Base-by-base conservation (phyloP, 2,888 invertebrate genomes). In the Drosophila rellima region DNA sequence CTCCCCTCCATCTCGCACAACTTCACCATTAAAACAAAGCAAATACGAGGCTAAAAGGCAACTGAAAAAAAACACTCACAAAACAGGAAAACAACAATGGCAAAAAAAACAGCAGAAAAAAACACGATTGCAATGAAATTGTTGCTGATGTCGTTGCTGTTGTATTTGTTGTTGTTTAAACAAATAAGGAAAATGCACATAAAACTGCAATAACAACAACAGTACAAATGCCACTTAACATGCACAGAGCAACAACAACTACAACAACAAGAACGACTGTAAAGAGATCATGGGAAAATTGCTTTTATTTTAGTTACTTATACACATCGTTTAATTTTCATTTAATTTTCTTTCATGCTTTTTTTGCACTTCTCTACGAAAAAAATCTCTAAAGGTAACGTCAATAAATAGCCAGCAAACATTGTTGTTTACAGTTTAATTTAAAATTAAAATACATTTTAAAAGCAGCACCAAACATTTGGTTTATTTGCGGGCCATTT, bases 271-370 rank as follows among this genome's bases (percentile, higher is more conserved):
- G 40, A 54, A 40, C 50, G 45, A 59, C 23, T 15, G 35, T 42
- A 69, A 70, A 80, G 82, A 85, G 82, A 82, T 84, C 85, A 88
- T 84, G 88, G 77, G 85, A 88, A 83, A 84, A 85, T 85, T 76
- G 70, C 78, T 71, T 81, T 70, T 78, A 44, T 70, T 67, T 64
- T 64, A 23, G 57, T 63, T 63, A 33, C 26, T 42, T 57, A 13
- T 37, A 47, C 37, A 48, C 47, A 47, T 13, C 64, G 60, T 79
- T 79, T 71, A 66, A 80, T 82, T 79, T 70, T 79, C 35, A 54
- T 70, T 72, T 64, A 56, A 42, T 67, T 82, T 72, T 66, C 44
- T 48, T 31, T 52, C 45, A 61, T 44, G 26, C 23, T 37, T 54
- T 31, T 42, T 64, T 52, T 72, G 47, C 45, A 52, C 45, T 55